A percentile compares a stretch with the other conserved stretches of the same genome.
Conservation (phyloP, 2,888 invertebrate genomes). For the Cheilosia grossa region DNA sequence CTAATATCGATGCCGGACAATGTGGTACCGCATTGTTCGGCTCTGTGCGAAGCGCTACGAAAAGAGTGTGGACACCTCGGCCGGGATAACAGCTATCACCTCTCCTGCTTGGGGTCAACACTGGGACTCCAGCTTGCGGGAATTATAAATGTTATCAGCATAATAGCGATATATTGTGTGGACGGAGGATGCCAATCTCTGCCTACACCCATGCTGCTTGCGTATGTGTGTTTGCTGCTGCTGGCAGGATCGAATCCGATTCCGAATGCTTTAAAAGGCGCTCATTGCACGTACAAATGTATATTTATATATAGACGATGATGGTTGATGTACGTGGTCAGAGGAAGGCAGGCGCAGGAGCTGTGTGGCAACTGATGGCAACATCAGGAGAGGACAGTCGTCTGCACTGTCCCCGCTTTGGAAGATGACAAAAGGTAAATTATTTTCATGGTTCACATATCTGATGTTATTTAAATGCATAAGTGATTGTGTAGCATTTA, state of each 20-base stretch:
- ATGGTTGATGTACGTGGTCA: slow-evolving; percentile 74
- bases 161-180: slow-evolving; percentile 74
- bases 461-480: slow-evolving; percentile 75
- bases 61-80: slow-evolving; percentile 69
- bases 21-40: slow-evolving; percentile 72
- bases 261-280: slow-evolving; percentile 37
- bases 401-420: slow-evolving; percentile 47
- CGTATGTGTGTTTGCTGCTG: slow-evolving; percentile 1
- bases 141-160: slow-evolving; percentile 74
- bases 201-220: slow-evolving; percentile 50
- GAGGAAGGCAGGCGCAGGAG: slow-evolving; percentile 63
- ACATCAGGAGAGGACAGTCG: slow-evolving; percentile 25
- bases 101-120: slow-evolving; percentile 64
- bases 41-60: slow-evolving; percentile 55
- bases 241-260: slow-evolving; percentile 24
- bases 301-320: slow-evolving; percentile 15
- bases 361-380: slow-evolving; percentile 36
- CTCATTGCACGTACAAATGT: neutral
- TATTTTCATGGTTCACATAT: slow-evolving; percentile 73
- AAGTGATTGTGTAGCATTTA: slow-evolving; percentile 74
- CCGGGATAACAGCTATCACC: slow-evolving; percentile 73
- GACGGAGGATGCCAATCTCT: slow-evolving; percentile 73
- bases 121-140: slow-evolving; percentile 69
- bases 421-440: slow-evolving; percentile 73
- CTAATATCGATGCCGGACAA: slow-evolving; percentile 73